Evolutionary conservation across 2,113 vertebrate species (phyloP), one percentile per base, ranked within the genome.

Genomic region (Sinocyclocheilus anophthalmus): DNA sequence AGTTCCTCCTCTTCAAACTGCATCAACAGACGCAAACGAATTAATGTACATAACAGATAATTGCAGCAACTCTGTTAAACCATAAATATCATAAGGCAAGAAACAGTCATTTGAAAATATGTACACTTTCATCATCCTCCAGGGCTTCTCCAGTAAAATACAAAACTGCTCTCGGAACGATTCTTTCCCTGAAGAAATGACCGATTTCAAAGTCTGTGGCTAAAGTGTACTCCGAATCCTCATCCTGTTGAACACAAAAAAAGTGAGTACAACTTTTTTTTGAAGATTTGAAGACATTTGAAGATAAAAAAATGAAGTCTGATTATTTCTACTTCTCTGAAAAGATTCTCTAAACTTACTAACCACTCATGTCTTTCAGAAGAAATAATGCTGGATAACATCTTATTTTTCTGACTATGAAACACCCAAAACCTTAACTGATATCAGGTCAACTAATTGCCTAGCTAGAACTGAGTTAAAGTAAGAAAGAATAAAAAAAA

Each of bases 81-180:
- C 13, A 33, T 10, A 77, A 16, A 77, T 4, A 77, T 55, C 9
- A 4, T 11, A 72, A 72, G 69, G 2, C 33, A 11, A 72, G 67
- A 70, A 39, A 70, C 3, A 20, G 75, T 45, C 5, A n/a, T 45
- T 45, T 10, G 2, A 13, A 80, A 37, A 70, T 10, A 95, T 97
- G 69, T 95, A 99, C 98, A 0, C 97, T 98, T 86, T 99, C 97
- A 4, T 98, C 97, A 39, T 99, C 97, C 82, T 99, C 97, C 91
- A 99, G 95, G 78, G 98, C 97, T 93, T 99, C 97, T 39, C 98
- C 98, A 0, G 98, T 99, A 93, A 99, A 99, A 93, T 99, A 99
- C n/a, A 99, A 96, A 87, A 99, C 97, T 0, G 98, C 98, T 89
- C 98, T 94, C 1, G 98, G 98, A 72, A 99, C 95, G 91, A 99